A percentile compares a stretch with the other conserved stretches of the same genome.
Conservation (phyloP, 2,797 vertebrate species). For the Crax fasciolata region DNA sequence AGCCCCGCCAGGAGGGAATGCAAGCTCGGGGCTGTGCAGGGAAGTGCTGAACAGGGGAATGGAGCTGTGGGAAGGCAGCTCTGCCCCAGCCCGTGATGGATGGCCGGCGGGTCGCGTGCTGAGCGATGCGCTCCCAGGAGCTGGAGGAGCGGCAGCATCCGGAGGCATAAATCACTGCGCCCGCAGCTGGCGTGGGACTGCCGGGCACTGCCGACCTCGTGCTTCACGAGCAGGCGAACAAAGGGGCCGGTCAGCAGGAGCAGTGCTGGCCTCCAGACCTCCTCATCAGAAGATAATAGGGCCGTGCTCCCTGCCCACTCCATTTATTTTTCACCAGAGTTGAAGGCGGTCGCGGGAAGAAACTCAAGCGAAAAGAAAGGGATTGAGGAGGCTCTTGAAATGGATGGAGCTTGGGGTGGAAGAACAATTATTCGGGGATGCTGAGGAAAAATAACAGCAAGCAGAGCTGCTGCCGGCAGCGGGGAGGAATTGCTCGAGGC, state of each 20-base stretch:
- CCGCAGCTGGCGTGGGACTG: neutral
- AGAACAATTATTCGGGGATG: neutral
- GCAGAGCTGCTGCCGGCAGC: neutral
- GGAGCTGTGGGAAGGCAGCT: neutral
- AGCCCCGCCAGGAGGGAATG: neutral
- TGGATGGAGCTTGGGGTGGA: neutral
- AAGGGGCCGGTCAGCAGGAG: constrained; percentile 7
- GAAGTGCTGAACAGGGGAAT: neutral
- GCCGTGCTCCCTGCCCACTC: neutral
- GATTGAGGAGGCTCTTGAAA: neutral
- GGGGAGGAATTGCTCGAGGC: neutral
- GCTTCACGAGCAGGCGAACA: neutral
- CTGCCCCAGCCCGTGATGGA: neutral
- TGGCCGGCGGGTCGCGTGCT: neutral
- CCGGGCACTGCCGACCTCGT: neutral
- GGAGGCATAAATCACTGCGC: neutral
- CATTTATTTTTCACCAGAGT: constrained; percentile 28
- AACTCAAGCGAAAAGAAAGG: constrained; percentile 11
- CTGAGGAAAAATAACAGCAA: neutral
- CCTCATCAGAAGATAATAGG: constrained; percentile 24
- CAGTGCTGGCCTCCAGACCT: constrained; percentile 21
- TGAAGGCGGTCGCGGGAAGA: constrained; percentile 1
- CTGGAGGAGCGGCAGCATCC: neutral
- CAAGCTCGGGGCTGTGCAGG: neutral
- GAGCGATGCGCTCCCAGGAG: neutral